Percentiles rank a stretch among this genome's conserved stretches.
Conservation (phyloP, 1,140 invertebrate genomes). For the Ceratitis capitata region DNA sequence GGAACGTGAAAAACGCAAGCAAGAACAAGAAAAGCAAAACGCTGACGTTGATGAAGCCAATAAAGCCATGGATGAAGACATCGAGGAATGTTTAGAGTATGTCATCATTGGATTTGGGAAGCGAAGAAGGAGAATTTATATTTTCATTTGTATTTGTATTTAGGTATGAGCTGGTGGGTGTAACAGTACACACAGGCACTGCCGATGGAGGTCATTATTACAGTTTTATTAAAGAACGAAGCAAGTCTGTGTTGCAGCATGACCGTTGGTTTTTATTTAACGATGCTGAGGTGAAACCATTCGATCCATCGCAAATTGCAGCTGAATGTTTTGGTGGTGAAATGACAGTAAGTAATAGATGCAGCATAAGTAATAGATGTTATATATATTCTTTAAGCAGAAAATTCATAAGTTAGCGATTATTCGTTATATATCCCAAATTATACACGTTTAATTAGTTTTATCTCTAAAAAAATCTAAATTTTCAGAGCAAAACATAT, state of each 20-base stretch:
- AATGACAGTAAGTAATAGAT: constrained; percentile 77
- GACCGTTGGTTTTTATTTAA: constrained; percentile 96
- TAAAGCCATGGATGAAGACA: constrained; percentile 50
- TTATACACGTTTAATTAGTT: not conserved
- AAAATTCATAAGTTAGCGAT: too few relatives aligned
- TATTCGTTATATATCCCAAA: too few relatives aligned
- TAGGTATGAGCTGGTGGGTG: constrained; percentile 93
- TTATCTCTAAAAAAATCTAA: not conserved
- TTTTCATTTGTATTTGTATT: constrained; percentile 53
- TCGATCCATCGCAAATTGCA: constrained; percentile 93
- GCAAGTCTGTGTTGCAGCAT: constrained; percentile 65
- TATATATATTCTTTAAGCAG: not conserved
- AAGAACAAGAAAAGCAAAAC: constrained; percentile 52
- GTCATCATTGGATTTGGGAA: not conserved
- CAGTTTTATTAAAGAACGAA: constrained; percentile 91
- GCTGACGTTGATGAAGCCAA: constrained; percentile 50
- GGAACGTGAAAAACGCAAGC: constrained; percentile 44
- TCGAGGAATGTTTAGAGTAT: constrained; percentile 60
- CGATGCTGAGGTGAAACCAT: constrained; percentile 95
- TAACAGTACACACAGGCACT: constrained; percentile 95
- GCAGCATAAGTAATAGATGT: constrained; percentile 37
- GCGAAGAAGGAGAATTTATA: not conserved
- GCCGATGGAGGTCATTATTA: constrained; percentile 98
- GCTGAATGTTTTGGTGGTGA: constrained; percentile 96
- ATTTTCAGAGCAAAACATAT: constrained; percentile 88